Base-by-base conservation (phyloP, 2,888 invertebrate genomes). In the Morpho helenor region DNA sequence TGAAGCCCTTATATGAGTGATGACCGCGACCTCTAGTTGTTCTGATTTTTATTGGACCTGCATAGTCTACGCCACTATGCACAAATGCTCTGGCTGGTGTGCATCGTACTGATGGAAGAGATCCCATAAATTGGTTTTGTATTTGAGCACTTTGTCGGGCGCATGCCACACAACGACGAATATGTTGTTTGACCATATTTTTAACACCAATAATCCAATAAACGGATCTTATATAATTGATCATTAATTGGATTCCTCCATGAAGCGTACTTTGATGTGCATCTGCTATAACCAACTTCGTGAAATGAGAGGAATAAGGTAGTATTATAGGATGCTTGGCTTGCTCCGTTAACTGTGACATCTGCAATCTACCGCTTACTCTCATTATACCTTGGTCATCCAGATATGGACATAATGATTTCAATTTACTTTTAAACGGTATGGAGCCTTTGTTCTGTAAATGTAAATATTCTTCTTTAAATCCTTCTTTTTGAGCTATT, bases 291-390 rank as follows among this genome's bases (percentile, higher is more conserved):
- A 16, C 16, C 16, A 16, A 16, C 2, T 16, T 16, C 16, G 66
- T 66, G 1, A 75, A 31, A 7, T 53, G 56, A 7, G 60, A 63
- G 7, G 65, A 60, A 31, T 62, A 61, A 0, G 65, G 65, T 22
- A 74, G 39, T 41, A 74, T 65, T 6, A 68, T 62, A 2, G 68
- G 69, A 54, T 70, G 65, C 49, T 68, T 67, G 10, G 39, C 56
- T 2, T 63, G 43, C 6, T 57, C 50, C 10, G 47, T 9, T 10
- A 67, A n/a, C 31, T 59, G 40, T 39, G 68, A 59, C n/a, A 62
- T 42, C 42, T 62, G 59, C 7, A 71, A 43, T 9, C 69, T 53
- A 31, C 70, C 69, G 46, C 69, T 67, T 40, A 71, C 70, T 64
- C 68, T 68, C 45, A 72, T 58, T 39, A 65, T 50, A 5, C 57